Conservation (phyloP, 2,888 invertebrate genomes). For the Ochlodes sylvanus region DNA sequence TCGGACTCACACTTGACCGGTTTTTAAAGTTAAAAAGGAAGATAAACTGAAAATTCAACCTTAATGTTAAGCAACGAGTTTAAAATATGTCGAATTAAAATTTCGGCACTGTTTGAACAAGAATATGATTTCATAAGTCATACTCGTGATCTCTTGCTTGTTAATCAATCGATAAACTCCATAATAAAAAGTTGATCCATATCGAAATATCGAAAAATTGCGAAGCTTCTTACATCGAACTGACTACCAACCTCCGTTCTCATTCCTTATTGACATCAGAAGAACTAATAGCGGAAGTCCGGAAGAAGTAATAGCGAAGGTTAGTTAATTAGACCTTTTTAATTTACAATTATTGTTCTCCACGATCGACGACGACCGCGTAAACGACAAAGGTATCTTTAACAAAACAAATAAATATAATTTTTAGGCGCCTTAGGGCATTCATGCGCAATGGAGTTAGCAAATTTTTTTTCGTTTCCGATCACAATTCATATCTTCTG, state of each 20-base stretch:
- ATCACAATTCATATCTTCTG: not conserved
- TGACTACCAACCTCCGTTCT: not conserved
- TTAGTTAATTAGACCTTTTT: too few relatives aligned
- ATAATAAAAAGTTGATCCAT: conserved; percentile 20
- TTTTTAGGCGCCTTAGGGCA: too few relatives aligned
- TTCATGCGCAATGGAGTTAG: conserved; percentile 1
- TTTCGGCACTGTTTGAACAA: not conserved
- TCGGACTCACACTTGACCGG: too few relatives aligned
- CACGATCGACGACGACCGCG: too few relatives aligned
- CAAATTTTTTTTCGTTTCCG: not conserved
- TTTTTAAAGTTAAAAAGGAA: too few relatives aligned
- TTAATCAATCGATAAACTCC: conserved; percentile 7
- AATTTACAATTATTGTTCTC: too few relatives aligned
- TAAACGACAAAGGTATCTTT: too few relatives aligned
- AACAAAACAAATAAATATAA: too few relatives aligned
- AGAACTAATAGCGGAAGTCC: not conserved
- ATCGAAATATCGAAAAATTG: conserved; percentile 18
- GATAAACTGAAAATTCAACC: too few relatives aligned
- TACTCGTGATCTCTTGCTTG: not conserved
- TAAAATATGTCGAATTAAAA: too few relatives aligned
- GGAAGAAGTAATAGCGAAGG: too few relatives aligned
- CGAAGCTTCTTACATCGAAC: not conserved
- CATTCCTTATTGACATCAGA: conserved; percentile 1
- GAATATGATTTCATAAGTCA: not conserved
- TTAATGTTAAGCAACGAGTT: too few relatives aligned